phyloP scores from a whole-genome alignment of 2,888 invertebrate genomes.

The Meandrusa payeni region DNA sequence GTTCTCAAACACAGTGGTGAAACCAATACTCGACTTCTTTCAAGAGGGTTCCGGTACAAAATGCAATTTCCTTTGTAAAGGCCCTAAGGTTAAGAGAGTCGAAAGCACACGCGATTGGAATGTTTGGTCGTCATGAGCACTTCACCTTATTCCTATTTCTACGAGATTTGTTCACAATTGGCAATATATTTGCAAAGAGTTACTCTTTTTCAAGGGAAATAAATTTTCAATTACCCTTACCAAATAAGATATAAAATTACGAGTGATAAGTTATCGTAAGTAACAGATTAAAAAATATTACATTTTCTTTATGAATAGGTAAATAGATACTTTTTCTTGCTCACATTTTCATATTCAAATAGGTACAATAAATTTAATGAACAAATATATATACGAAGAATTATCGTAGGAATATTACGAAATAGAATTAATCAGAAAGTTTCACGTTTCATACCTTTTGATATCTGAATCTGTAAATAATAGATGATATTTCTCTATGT shows the following conservation, averaged over 20 bases:
- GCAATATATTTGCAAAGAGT: constrained; percentile 15
- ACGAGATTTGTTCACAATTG: not conserved
- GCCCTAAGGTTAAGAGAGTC: constrained; percentile 45
- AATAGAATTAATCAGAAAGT: too few species aligned
- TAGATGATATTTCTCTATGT: constrained; percentile 3
- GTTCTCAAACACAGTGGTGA: constrained; percentile 33
- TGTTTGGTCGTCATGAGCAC: constrained; percentile 47
- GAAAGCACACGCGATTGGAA: constrained; percentile 37
- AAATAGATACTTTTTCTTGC: too few species aligned
- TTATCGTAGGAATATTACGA: too few species aligned
- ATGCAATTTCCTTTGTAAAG: constrained; percentile 70
- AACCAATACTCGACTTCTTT: constrained; percentile 36
- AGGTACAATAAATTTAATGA: too few species aligned
- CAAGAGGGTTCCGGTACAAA: constrained; percentile 44
- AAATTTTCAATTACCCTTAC: too few species aligned
- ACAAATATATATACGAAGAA: too few species aligned
- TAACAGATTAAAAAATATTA: too few species aligned
- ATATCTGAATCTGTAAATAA: not conserved
- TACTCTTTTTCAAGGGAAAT: not conserved
- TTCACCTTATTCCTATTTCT: constrained; percentile 24
- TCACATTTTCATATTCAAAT: too few species aligned
- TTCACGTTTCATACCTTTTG: not conserved
- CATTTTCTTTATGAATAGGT: too few species aligned
- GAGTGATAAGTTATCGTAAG: too few species aligned
- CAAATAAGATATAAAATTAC: too few species aligned